phyloP scores from a whole-genome alignment of 2,113 vertebrate species.

The Probosciger aterrimus region DNA sequence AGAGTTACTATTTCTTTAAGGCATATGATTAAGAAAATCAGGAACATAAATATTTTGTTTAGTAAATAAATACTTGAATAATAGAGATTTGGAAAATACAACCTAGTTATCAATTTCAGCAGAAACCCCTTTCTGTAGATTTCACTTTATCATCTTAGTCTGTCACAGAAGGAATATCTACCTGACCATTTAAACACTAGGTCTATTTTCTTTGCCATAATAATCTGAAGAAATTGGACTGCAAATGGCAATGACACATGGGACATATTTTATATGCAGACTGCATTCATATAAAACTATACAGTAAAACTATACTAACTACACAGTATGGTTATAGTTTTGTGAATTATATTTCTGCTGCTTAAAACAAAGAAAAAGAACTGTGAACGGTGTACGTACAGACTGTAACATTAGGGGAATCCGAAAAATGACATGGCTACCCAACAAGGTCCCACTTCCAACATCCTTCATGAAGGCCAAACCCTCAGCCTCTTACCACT shows the following conservation, averaged over 20 bases:
- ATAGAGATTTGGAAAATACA: not conserved
- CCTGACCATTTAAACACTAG: not conserved
- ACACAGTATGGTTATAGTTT: not conserved
- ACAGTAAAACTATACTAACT: not conserved
- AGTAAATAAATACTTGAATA: not conserved
- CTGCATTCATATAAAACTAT: not conserved
- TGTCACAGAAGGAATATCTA: not conserved
- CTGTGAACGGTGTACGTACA: accelerated
- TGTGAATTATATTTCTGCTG: not conserved
- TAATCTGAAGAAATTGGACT: not conserved
- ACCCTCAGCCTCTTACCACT: not conserved
- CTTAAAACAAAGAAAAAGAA: not conserved
- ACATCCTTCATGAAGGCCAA: not conserved
- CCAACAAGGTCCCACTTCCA: not conserved
- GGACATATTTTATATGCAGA: not conserved
- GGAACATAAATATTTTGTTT: not conserved
- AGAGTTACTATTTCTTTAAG: not conserved
- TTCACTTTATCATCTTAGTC: not conserved
- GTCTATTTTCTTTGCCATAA: not conserved
- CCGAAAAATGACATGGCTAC: not conserved
- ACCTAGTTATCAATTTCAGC: not conserved
- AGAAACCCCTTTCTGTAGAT: not conserved
- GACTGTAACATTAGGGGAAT: not conserved
- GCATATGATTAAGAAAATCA: not conserved
- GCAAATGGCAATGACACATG: not conserved